Evolutionary conservation across 1,140 invertebrate genomes (phyloP), one percentile per base, ranked within the genome.

Genomic region (Anoplolepis gracilipes): DNA sequence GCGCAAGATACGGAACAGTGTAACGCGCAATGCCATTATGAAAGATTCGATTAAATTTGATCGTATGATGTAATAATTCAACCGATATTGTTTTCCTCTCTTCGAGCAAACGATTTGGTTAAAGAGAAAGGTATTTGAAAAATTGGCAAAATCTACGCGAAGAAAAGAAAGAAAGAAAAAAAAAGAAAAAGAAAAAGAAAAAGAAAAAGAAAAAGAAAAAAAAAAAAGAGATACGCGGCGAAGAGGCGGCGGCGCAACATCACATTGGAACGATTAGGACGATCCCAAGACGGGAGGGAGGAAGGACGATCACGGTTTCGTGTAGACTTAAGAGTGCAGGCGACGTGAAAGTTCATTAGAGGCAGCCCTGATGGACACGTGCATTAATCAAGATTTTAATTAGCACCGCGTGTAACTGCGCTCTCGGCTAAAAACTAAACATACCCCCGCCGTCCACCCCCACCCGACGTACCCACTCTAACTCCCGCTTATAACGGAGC

Each of bases 381-480:
- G 92, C 93, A 94, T 94, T 94, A 94, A 94, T 94, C 93, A 94
- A 93, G 93, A 93, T 94, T 94, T 94, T 94, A 94, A 94, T 94
- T 94, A 94, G 92, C 93, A 90, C 90, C 89, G 90, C 93, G 90
- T 93, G 93, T 93, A 93, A 92, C 91, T 91, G 91, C 89, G 86
- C 86, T 82, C 92, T 90, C 86, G 87, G 72, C 92, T 93, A 93
- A 94, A 93, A 93, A 93, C 93, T 93, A 94, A 94, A 93, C 92
- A 93, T 92, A 93, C 88, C 86, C 78, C 76, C 85, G 57, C 33
- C 72, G 49, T 61, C 67, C 53, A 39, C 39, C 88, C 65, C 87
- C 62, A 59, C 46, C 65, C 78, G 49, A 57, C 77, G 70, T 90
- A 90, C 84, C 78, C 90, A 88, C 91, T 91, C 87, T 90, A 91